Evolutionary conservation across 2,888 invertebrate genomes (phyloP).

Genomic region (Leptopilina drosophilae): DNA sequence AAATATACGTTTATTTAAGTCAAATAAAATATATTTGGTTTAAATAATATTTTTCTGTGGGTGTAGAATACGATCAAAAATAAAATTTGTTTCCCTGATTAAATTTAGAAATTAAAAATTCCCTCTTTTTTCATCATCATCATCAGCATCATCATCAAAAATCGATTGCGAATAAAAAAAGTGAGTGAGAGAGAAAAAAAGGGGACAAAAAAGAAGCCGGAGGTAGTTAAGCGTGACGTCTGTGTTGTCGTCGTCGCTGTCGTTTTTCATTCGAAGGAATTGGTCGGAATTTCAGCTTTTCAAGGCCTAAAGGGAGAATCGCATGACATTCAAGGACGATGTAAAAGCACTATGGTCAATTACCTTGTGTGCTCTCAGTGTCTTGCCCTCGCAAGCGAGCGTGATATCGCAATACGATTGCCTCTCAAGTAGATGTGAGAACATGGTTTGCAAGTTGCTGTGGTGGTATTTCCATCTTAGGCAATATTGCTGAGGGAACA

Average conservation of each 20-base stretch:
- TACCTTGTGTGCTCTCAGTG: constrained; percentile 86
- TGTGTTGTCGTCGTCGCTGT: background rate
- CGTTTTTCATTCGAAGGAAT: constrained; percentile 32
- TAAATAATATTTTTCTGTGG: no score
- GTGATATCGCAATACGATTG: constrained; percentile 95
- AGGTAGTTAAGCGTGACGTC: constrained; percentile 34
- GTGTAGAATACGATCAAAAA: no score
- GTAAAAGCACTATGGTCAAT: constrained; percentile 45
- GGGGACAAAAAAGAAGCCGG: constrained; percentile 19
- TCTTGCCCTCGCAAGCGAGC: constrained; percentile 90
- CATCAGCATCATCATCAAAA: no score
- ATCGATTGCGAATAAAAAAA: background rate
- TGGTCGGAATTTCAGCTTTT: constrained; percentile 36
- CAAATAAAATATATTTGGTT: no score
- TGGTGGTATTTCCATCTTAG: constrained; percentile 96
- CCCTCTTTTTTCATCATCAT: no score
- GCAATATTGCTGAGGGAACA: constrained; percentile 94
- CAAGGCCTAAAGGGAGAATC: constrained; percentile 39
- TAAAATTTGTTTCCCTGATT: no score
- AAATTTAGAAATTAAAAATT: no score
- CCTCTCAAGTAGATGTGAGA: constrained; percentile 90
- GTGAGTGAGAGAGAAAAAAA: background rate
- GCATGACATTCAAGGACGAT: constrained; percentile 38
- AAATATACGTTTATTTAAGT: no score
- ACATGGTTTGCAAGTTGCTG: constrained; percentile 92